Evolutionary conservation across 2,888 invertebrate species (phyloP), one percentile per base, ranked within the genome.

Genomic region (Ellobium chinense): DNA sequence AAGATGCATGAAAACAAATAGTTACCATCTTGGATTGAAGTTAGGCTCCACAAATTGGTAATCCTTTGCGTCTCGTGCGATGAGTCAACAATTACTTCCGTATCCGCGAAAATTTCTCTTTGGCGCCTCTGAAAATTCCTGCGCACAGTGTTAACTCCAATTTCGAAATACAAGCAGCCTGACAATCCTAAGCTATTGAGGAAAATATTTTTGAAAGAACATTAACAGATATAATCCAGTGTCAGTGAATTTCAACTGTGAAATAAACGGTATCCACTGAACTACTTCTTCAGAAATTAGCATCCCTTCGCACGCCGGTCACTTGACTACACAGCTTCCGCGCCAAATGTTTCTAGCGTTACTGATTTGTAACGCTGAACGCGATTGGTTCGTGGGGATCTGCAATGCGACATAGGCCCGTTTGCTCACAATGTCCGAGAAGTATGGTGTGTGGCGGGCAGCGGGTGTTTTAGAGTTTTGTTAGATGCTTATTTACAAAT

Each of bases 331-430:
- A 56, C 80, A 74, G 78, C 73, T 74, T 82, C 80, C 70, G 70
- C 70, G 34, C 70, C 70, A 29, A 56, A 70, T 56, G 83, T 83
- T 83, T 80, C 83, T 74, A 75, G 62, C 72, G 80, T 54, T 60
- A 78, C 74, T 62, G 54, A 39, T 74, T 68, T 81, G 80, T 75
- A 80, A 83, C 74, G 78, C 62, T 39, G 58, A 78, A 65, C 75
- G 46, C 78, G 65, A 83, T 83, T 83, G 83, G 83, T 27, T 78
- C 39, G 56, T 39, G 56, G 69, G 74, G 74, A 80, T 83, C 83
- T 75, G 83, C 83, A 83, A 83, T 83, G 83, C 83, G 83, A 83
- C 83, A 83, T 70, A 46, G 63, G 39, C 72, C 34, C 72, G 46
- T 72, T 70, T 72, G 36, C 46, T 60, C 62, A 63, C 70, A 60